Base-by-base conservation (phyloP, 2,797 vertebrate genomes). In the Salarias fasciatus region DNA sequence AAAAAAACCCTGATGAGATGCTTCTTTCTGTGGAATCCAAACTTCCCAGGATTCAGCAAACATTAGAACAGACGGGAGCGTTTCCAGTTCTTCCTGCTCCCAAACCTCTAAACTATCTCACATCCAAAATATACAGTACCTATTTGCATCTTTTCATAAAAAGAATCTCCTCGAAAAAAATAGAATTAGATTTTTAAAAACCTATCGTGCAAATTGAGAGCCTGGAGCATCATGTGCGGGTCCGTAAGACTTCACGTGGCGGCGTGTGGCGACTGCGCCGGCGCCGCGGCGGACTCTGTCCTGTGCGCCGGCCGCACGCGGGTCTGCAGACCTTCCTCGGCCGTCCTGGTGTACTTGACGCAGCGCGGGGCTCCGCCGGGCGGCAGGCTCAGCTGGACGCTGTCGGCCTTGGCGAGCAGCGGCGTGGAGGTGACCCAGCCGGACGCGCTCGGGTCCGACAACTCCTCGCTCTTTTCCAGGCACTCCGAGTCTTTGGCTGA, bases 171-270 rank as follows among this genome's bases (percentile, higher is more conserved):
- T 79, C 52, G 77, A 92, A 3, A 24, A 90, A 88, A 89, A 88
- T 83, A 85, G 58, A 87, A 89, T 88, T 89, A 80, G 85, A 75
- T 84, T 24, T 24, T 2, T 24, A 24, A 24, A 24, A 24, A 24
- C 75, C 73, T 85, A 89, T 83, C 77, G 95, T 97, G 95, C 95
- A 97, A 97, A 96, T 83, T 90, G 85, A 90, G 88, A n/a, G n/a
- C n/a, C n/a, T n/a, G n/a, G n/a, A n/a, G n/a, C n/a, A n/a, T n/a
- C n/a, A n/a, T n/a, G 8, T 33, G n/a, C 33, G 42, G 63, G 56
- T 54, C 61, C 52, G 57, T 63, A 79, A 68, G 12, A 45, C 68
- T 50, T 95, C 90, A 95, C 87, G 92, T 88, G 69, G 86, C 88
- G 54, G 89, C 91, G 84, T 94, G 88, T 0, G 92, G 87, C 62